These are phyloP conservation scores for Brotogeris chrysoptera DNA, from an alignment of 2,797 vertebrate species.

Conservation along the genomic window DNA sequence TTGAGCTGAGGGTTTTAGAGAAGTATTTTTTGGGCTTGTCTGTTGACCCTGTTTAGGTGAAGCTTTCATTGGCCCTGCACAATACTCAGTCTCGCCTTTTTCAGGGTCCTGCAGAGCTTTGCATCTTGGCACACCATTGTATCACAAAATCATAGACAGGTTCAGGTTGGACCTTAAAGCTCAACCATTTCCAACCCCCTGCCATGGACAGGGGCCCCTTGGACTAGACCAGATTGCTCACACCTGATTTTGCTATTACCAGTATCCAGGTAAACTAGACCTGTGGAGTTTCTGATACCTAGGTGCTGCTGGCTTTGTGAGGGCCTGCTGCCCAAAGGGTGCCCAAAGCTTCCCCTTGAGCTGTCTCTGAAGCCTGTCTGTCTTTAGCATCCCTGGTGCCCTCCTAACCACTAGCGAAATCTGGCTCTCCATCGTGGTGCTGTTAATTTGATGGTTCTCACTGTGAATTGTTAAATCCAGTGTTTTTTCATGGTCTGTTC, in stretches of 20 bases:
- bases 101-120: neutral
- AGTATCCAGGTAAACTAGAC: neutral
- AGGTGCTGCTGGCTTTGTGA: neutral
- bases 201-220: neutral
- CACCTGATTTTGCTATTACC: neutral
- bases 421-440: neutral
- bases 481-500: neutral
- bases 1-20: neutral
- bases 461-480: neutral
- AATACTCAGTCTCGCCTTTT: neutral
- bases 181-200: neutral
- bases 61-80: neutral
- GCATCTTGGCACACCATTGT: rapidly evolving
- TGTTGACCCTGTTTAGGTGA: neutral
- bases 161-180: neutral
- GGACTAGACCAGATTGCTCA: neutral
- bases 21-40: neutral
- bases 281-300: neutral
- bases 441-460: neutral
- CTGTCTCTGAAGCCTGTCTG: neutral
- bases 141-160: neutral
- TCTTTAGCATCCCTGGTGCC: neutral
- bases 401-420: neutral
- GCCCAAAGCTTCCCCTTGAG: neutral
- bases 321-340: neutral